Evolutionary conservation across 2,797 vertebrate genomes (phyloP).

Genomic region (Capromys pilorides): DNA sequence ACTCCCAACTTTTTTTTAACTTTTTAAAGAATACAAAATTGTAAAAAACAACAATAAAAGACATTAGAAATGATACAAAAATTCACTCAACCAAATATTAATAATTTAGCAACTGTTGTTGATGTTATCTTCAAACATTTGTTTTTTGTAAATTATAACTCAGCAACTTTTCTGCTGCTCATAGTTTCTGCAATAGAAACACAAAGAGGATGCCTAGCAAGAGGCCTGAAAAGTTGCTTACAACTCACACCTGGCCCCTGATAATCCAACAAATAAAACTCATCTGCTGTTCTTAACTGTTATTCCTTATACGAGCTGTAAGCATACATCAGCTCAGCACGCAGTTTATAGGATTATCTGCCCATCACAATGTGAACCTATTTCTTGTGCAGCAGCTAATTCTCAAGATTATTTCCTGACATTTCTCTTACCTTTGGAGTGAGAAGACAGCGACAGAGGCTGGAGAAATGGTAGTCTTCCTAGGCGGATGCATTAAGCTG

Average conservation of each 20-base stretch:
- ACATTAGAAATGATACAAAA: no score
- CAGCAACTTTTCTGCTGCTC: conserved; percentile 1
- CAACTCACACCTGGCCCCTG: background rate
- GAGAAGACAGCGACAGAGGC: background rate
- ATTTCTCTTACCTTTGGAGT: background rate
- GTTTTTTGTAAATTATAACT: conserved; percentile 19
- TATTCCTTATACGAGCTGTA: background rate
- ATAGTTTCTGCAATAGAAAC: conserved; percentile 41
- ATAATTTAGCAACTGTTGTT: no score
- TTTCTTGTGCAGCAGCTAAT: conserved; percentile 37
- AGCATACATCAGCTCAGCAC: background rate
- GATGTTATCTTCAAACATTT: background rate
- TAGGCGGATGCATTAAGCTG: conserved; percentile 51
- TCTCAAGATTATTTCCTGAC: conserved; percentile 45
- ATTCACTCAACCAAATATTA: no score
- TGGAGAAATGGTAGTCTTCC: conserved; percentile 26
- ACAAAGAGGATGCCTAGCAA: conserved; percentile 3
- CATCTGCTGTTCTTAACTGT: background rate
- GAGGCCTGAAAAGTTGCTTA: background rate
- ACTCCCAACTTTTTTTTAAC: background rate
- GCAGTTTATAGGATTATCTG: background rate
- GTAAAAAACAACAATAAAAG: no score
- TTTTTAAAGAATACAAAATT: no score
- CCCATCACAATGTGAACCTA: conserved; percentile 6
- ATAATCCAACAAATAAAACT: conserved; percentile 12